Percentiles rank a stretch among this genome's conserved stretches.
phyloP scores from a whole-genome alignment of 64 coral and sea anemone genomes.

The Stichodactyla mertensii region DNA sequence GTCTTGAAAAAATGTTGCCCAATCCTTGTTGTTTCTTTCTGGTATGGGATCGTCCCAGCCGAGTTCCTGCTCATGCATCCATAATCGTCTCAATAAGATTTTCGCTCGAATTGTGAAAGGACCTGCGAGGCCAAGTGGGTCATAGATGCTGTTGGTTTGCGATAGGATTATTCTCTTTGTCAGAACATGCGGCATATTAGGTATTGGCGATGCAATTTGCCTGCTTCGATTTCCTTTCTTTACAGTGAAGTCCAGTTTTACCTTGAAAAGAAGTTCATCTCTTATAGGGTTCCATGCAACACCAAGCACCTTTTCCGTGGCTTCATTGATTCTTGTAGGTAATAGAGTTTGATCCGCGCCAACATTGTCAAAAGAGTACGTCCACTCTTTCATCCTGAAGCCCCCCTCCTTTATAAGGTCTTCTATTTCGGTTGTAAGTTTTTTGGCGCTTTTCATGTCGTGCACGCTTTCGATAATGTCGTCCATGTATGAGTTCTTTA shows the following conservation, averaged over 20 bases:
- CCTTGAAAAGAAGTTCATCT: constrained; percentile 38
- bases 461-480: constrained; percentile 5
- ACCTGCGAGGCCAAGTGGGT: constrained; percentile 22
- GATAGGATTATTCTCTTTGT: constrained; percentile 30
- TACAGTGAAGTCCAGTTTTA: constrained; percentile 27
- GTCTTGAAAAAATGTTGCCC: constrained; percentile 3
- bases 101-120: constrained; percentile 42
- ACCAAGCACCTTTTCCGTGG: constrained; percentile 50
- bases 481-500: constrained; percentile 12
- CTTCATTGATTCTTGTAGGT: neutral
- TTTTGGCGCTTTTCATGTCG: neutral
- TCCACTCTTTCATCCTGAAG: constrained; percentile 19
- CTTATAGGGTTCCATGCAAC: constrained; percentile 32
- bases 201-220: neutral
- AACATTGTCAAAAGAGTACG: neutral
- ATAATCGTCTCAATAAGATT: constrained; percentile 46
- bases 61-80: constrained; percentile 4
- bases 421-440: constrained; percentile 16
- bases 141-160: constrained; percentile 42
- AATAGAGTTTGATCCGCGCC: constrained; percentile 12
- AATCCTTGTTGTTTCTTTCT: constrained; percentile 22
- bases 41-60: constrained; percentile 37
- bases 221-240: constrained; percentile 8
- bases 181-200: constrained; percentile 5
- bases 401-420: neutral